Conservation (phyloP, 2,888 invertebrate genomes). For the Phlogophora meticulosa region DNA sequence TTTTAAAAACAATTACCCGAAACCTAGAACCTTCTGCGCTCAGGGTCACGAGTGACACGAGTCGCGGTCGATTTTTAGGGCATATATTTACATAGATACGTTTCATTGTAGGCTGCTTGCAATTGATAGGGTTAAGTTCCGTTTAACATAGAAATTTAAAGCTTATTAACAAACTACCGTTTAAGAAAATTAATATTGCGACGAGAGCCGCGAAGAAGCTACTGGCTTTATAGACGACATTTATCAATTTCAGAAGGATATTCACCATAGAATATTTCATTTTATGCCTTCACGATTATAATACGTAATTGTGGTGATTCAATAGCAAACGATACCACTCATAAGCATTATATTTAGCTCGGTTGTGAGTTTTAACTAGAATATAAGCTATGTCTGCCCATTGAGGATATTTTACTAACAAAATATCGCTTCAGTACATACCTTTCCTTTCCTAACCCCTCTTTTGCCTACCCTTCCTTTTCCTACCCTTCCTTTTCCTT, state of each 20-base stretch:
- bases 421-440: slow-evolving; percentile 20
- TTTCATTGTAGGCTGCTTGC: not conserved
- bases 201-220: too few species aligned
- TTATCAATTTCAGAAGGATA: too few species aligned
- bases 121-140: not conserved
- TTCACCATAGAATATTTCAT: too few species aligned
- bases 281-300: too few species aligned
- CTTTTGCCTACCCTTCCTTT: too few species aligned
- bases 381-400: not conserved
- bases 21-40: slow-evolving; percentile 16
- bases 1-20: slow-evolving; percentile 24
- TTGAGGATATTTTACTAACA: slow-evolving; percentile 18
- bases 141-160: too few species aligned
- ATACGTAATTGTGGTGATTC: too few species aligned
- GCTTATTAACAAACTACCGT: too few species aligned
- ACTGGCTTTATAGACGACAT: too few species aligned
- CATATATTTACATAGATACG: slow-evolving; percentile 32
- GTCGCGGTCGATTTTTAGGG: slow-evolving; percentile 35
- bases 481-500: too few species aligned
- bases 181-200: too few species aligned
- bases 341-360: slow-evolving; percentile 9
- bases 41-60: slow-evolving; percentile 25
- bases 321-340: not conserved
- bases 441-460: not conserved
- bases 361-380: not conserved